phyloP scores from a whole-genome alignment of 2,113 vertebrate species.

The Caracal caracal region DNA sequence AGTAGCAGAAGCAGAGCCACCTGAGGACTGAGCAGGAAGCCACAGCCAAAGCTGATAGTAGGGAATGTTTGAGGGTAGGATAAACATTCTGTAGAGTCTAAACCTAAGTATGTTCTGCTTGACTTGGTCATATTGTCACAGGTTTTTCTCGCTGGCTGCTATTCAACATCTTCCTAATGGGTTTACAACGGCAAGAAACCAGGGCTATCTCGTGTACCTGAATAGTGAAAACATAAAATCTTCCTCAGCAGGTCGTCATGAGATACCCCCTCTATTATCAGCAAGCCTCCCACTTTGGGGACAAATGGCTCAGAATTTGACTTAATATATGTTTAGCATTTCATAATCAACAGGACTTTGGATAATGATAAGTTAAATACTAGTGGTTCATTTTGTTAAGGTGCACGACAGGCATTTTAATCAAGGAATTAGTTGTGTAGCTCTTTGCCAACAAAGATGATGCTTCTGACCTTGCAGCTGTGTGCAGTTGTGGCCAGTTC shows the following conservation, averaged over 20 bases:
- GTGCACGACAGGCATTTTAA: conserved; percentile 16
- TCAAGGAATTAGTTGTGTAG: conserved; percentile 22
- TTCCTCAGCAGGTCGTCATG: neutral
- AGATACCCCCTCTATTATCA: neutral
- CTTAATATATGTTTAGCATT: conserved; percentile 12
- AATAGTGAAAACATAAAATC: conserved; percentile 39
- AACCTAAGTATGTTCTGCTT: conserved; percentile 34
- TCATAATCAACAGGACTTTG: conserved; percentile 27
- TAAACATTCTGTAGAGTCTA: conserved; percentile 47
- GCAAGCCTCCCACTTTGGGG: neutral
- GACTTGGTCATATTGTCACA: conserved; percentile 53
- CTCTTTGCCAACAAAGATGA: conserved; percentile 8
- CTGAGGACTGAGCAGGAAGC: neutral
- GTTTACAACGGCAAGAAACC: conserved; percentile 17
- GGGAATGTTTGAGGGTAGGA: neutral
- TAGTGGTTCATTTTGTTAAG: conserved; percentile 16
- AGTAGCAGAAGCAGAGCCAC: neutral
- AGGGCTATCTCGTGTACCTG: neutral
- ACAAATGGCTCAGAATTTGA: conserved; percentile 30
- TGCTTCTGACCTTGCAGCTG: conserved; percentile 46
- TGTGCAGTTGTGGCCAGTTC: neutral
- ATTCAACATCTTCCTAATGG: neutral
- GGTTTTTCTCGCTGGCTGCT: conserved; percentile 36
- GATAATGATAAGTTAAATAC: conserved; percentile 46
- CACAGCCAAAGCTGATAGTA: neutral